Evolutionary conservation across 2,113 vertebrate species (phyloP).

Genomic region (Catharus bicknelli): DNA sequence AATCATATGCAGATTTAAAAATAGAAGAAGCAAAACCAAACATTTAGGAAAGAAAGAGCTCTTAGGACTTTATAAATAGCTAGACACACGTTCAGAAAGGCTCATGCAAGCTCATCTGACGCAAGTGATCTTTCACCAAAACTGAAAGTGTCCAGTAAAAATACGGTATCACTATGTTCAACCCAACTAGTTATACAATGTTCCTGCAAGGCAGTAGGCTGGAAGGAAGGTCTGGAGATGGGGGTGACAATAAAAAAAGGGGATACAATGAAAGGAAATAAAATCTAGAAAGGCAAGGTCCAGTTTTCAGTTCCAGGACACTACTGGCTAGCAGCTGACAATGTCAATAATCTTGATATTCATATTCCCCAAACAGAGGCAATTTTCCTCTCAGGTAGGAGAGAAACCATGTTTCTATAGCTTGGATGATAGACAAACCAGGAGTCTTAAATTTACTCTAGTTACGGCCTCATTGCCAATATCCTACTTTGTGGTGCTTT

Average conservation of each 20-base stretch:
- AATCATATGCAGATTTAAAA: neutral
- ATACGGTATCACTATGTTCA: fast-evolving
- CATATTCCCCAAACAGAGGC: neutral
- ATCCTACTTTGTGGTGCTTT: neutral
- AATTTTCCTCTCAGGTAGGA: neutral
- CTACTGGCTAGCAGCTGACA: neutral
- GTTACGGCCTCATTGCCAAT: neutral
- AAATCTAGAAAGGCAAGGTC: neutral
- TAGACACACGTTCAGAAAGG: neutral
- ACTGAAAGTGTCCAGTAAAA: neutral
- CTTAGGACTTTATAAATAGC: neutral
- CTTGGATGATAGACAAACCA: neutral
- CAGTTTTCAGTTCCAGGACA: neutral
- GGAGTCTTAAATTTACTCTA: neutral
- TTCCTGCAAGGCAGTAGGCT: neutral
- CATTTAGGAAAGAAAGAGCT: neutral
- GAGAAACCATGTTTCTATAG: neutral
- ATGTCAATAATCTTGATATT: neutral
- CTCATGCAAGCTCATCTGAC: neutral
- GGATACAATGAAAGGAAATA: neutral
- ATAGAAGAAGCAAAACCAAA: neutral
- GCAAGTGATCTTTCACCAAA: neutral
- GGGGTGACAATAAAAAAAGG: neutral
- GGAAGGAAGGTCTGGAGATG: neutral
- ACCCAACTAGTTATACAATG: neutral